A percentile compares a stretch with the other conserved stretches of the same genome.
Evolutionary conservation across 37 sponge, comb jelly and placozoan genomes (phyloP).

Genomic region (Petrosia ficiformis): DNA sequence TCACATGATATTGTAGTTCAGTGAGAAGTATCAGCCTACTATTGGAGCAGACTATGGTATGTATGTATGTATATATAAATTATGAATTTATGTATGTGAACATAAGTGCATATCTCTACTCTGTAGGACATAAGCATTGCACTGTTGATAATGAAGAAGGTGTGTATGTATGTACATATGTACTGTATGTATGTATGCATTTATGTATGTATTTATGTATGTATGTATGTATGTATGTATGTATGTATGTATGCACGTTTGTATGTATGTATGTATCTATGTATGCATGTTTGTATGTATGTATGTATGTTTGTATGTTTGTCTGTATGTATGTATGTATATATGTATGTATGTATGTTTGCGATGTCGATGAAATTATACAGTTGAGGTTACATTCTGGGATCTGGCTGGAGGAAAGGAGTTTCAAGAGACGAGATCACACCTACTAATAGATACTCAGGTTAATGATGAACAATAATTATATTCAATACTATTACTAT

Average conservation of each 20-base stretch:
- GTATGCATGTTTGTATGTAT: too few relatives aligned
- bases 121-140: not conserved
- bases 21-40: not conserved
- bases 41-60: conserved; percentile 32
- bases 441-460: not conserved
- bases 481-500: not conserved
- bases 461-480: not conserved
- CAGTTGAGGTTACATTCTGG: conserved; percentile 33
- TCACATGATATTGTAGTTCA: conserved; percentile 11
- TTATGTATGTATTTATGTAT: too few relatives aligned
- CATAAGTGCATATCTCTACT: not conserved
- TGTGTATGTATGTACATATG: too few relatives aligned
- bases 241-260: too few relatives aligned
- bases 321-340: too few relatives aligned
- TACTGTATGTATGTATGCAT: too few relatives aligned
- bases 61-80: not conserved
- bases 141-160: not conserved
- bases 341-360: too few relatives aligned
- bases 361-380: too few relatives aligned
- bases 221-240: too few relatives aligned
- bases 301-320: too few relatives aligned
- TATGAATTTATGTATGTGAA: not conserved
- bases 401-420: conserved; percentile 26
- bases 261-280: too few relatives aligned
- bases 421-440: conserved; percentile 4